These are phyloP conservation scores for Platerodrilus igneus DNA, from an alignment of 2,888 invertebrate genomes.

Conservation along the genomic window DNA sequence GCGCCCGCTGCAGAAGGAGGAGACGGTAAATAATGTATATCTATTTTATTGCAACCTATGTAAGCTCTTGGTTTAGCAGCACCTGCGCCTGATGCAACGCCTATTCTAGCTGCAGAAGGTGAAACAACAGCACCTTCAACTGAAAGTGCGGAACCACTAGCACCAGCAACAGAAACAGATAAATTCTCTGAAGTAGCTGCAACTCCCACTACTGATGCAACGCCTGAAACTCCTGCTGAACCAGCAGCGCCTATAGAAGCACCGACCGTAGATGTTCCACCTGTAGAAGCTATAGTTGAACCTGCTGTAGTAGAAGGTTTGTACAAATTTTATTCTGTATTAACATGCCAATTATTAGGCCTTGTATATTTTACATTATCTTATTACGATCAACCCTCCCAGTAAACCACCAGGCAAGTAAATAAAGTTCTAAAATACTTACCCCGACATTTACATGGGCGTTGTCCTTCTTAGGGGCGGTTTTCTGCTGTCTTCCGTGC, in stretches of 20 bases:
- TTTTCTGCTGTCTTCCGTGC: no score
- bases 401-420: no score
- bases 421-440: no score
- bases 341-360: conserved; percentile 28
- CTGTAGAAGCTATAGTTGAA: conserved; percentile 17
- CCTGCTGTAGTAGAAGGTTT: no score
- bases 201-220: conserved; percentile 27
- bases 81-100: conserved; percentile 14
- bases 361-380: no score
- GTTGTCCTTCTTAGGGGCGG: no score
- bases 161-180: conserved; percentile 28
- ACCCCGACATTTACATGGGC: no score
- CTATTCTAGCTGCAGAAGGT: conserved; percentile 30
- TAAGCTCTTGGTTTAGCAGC: conserved; percentile 2
- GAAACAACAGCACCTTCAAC: no score
- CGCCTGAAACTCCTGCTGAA: conserved; percentile 26
- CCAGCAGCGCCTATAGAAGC: conserved; percentile 23
- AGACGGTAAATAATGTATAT: neutral
- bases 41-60: neutral
- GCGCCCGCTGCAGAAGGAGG: conserved; percentile 26
- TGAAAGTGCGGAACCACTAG: conserved; percentile 13
- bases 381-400: no score
- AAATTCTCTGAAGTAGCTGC: conserved; percentile 33
- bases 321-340: conserved; percentile 18
- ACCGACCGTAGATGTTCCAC: conserved; percentile 23